These are phyloP conservation scores for Acrobasis repandana DNA, from an alignment of 2,888 invertebrate species.

Conservation along the genomic window DNA sequence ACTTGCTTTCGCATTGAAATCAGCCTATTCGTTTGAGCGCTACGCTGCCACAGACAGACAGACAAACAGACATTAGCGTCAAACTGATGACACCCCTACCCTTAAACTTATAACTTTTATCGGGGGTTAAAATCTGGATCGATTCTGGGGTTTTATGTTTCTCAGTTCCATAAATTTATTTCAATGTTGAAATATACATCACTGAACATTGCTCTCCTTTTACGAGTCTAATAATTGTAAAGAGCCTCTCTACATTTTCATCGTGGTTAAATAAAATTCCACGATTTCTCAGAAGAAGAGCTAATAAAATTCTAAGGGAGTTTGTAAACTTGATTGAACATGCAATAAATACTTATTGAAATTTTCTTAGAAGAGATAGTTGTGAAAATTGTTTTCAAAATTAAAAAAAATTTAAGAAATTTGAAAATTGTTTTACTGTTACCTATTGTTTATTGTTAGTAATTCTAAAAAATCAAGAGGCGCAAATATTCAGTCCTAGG, in stretches of 20 bases:
- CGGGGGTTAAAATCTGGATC: background rate
- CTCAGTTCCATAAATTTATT: slow-evolving; percentile 3
- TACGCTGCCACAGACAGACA: too few relatives aligned
- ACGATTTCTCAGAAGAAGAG: background rate
- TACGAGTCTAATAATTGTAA: slow-evolving; percentile 16
- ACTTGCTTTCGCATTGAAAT: too few relatives aligned
- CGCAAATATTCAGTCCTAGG: too few relatives aligned
- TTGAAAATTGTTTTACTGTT: too few relatives aligned
- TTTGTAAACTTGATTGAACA: slow-evolving; percentile 1
- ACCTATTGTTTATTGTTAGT: too few relatives aligned
- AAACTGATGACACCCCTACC: too few relatives aligned
- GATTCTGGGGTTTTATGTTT: background rate
- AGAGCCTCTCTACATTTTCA: slow-evolving; percentile 8
- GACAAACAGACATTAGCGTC: too few relatives aligned
- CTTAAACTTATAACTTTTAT: too few relatives aligned
- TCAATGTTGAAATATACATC: background rate
- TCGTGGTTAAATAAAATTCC: slow-evolving; percentile 11
- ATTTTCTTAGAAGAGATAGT: background rate
- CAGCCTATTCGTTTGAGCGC: too few relatives aligned
- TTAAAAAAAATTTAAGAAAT: too few relatives aligned
- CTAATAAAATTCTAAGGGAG: background rate
- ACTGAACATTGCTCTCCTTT: slow-evolving; percentile 11
- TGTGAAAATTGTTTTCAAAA: too few relatives aligned
- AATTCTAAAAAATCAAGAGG: too few relatives aligned
- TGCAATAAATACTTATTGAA: background rate